phyloP scores from a whole-genome alignment of 1,140 invertebrate genomes.

The Drosophila sproati region DNA sequence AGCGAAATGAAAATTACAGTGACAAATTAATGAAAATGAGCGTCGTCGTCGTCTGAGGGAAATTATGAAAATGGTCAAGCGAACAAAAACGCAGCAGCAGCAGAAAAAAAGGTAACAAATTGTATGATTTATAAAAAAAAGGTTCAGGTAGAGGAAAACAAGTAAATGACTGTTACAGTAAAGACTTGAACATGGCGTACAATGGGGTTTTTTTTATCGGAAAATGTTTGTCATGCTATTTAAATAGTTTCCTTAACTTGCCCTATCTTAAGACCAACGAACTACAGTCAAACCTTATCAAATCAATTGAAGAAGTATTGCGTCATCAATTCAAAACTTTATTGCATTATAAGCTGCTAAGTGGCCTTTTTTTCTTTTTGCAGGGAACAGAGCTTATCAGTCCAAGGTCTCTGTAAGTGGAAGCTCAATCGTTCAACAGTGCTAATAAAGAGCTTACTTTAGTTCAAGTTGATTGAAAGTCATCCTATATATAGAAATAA shows the following conservation, averaged over 20 bases:
- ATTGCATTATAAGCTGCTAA: background rate
- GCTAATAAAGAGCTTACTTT: no score
- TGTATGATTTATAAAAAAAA: background rate
- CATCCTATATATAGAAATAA: no score
- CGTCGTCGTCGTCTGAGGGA: slow-evolving; percentile 1
- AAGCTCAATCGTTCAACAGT: no score
- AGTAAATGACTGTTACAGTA: slow-evolving; percentile 15
- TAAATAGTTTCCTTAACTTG: background rate
- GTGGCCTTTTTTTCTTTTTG: background rate
- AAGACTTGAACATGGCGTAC: slow-evolving; percentile 21
- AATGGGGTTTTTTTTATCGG: background rate
- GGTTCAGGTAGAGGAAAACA: no score
- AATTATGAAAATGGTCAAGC: slow-evolving; percentile 46
- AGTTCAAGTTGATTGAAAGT: no score
- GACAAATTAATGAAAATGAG: slow-evolving; percentile 71
- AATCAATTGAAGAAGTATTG: background rate
- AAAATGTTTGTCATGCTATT: slow-evolving; percentile 10
- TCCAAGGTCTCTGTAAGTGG: no score
- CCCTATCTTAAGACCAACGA: background rate
- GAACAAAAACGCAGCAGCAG: background rate
- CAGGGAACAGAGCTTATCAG: no score
- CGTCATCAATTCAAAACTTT: background rate
- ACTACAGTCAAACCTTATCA: slow-evolving; percentile 1
- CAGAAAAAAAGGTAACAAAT: slow-evolving; percentile 7
- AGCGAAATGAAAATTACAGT: slow-evolving; percentile 60